Conservation (phyloP, 2,888 invertebrate genomes). For the Pediacus dermestoides region DNA sequence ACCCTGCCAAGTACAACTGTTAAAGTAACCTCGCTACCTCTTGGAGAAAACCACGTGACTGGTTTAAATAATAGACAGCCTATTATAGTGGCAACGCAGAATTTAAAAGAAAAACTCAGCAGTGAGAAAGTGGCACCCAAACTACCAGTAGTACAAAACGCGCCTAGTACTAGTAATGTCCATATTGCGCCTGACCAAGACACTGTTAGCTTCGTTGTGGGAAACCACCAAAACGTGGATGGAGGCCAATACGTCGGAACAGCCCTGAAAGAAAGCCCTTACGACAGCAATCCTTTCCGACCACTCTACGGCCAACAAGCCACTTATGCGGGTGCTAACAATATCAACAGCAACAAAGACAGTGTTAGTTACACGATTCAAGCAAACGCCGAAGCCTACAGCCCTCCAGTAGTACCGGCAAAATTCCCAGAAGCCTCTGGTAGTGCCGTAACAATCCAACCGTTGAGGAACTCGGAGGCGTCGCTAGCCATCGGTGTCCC, state of each 20-base stretch:
- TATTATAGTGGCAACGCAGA: slow-evolving; percentile 46
- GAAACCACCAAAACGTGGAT: slow-evolving; percentile 60
- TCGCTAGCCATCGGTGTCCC: slow-evolving; percentile 48
- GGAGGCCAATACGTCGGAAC: slow-evolving; percentile 49
- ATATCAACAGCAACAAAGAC: slow-evolving; percentile 21
- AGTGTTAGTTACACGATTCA: slow-evolving; percentile 24
- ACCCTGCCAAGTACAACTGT: slow-evolving; percentile 26
- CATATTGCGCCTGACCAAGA: slow-evolving; percentile 62
- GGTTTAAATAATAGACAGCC: slow-evolving; percentile 34
- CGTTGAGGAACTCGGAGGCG: slow-evolving; percentile 45
- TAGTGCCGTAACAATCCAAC: slow-evolving; percentile 45
- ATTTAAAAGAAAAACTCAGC: slow-evolving; percentile 46
- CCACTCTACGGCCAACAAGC: slow-evolving; percentile 37
- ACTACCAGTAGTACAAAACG: slow-evolving; percentile 30
- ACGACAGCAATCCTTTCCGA: slow-evolving; percentile 44
- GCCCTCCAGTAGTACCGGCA: slow-evolving; percentile 1
- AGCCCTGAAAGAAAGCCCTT: slow-evolving; percentile 54
- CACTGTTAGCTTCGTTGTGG: slow-evolving; percentile 62
- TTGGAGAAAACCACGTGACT: slow-evolving; percentile 46
- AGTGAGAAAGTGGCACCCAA: slow-evolving; percentile 41
- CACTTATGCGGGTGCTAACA: neutral
- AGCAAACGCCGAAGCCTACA: slow-evolving; percentile 15
- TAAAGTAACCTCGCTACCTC: slow-evolving; percentile 47
- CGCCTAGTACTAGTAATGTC: slow-evolving; percentile 61
- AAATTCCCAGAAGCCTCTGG: slow-evolving; percentile 27